Conservation (phyloP, 2,113 vertebrate genomes). For the Pituophis catenifer region DNA sequence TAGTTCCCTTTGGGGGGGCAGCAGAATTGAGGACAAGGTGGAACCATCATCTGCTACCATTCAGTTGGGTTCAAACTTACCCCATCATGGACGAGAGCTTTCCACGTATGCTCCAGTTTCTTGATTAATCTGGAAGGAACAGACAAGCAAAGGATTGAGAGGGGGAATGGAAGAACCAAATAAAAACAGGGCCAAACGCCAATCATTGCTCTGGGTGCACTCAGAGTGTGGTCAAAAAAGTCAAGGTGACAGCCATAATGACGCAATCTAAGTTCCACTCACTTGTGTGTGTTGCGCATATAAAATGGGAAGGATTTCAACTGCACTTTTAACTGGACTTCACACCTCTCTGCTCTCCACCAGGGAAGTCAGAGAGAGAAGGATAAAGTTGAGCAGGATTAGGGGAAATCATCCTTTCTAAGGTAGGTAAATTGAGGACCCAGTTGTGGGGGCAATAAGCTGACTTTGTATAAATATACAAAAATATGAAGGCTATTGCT, state of each 20-base stretch:
- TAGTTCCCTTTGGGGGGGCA: background rate
- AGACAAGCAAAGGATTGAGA: background rate
- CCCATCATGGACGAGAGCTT: constrained; percentile 95
- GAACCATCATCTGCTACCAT: background rate
- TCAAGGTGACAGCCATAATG: background rate
- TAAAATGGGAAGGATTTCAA: background rate
- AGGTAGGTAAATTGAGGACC: too few relatives aligned
- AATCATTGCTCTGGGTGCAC: background rate
- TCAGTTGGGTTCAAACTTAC: constrained; percentile 71
- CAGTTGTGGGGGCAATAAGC: too few relatives aligned
- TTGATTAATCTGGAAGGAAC: constrained; percentile 86
- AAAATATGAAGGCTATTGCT: too few relatives aligned
- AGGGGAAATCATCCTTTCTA: background rate
- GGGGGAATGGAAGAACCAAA: background rate
- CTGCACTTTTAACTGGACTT: background rate
- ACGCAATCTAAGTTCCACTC: background rate
- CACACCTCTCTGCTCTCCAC: background rate
- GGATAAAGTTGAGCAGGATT: background rate
- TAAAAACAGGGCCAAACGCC: background rate
- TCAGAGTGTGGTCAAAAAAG: background rate
- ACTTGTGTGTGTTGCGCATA: background rate
- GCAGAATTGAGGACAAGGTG: background rate
- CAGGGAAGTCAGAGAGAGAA: too few relatives aligned
- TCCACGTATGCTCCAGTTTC: constrained; percentile 98
- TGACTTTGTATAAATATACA: too few relatives aligned